phyloP scores from a whole-genome alignment of 2,888 invertebrate species.

The Nomada hirtipes region DNA sequence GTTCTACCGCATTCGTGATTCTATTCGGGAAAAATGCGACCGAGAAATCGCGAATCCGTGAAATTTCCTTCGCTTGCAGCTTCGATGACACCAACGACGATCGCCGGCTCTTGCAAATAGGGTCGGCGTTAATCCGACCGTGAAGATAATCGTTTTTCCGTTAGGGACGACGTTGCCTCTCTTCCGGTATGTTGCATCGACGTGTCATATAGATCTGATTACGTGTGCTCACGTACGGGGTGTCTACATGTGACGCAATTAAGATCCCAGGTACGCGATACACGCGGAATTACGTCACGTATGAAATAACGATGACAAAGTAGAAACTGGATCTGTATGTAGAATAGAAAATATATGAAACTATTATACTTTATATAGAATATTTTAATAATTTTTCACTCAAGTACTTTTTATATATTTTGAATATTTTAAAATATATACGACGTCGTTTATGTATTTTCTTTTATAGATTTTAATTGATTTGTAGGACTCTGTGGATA shows the following conservation, averaged over 20 bases:
- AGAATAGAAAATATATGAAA: no score
- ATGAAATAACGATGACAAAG: background rate
- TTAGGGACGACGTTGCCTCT: constrained; percentile 58
- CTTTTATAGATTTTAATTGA: no score
- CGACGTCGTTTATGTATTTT: no score
- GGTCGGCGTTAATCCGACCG: constrained; percentile 67
- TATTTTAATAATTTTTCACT: no score
- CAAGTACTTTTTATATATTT: no score
- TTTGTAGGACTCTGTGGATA: no score
- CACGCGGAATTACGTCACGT: background rate
- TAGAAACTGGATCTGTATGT: background rate
- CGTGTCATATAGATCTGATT: constrained; percentile 35
- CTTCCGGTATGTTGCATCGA: constrained; percentile 55
- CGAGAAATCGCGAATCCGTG: constrained; percentile 60
- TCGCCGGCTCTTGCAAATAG: constrained; percentile 63
- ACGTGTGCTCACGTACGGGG: constrained; percentile 8
- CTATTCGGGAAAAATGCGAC: constrained; percentile 27
- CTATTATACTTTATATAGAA: no score
- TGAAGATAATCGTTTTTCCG: constrained; percentile 74
- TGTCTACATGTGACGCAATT: background rate
- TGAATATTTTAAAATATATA: no score
- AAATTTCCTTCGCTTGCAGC: constrained; percentile 62
- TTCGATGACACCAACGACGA: constrained; percentile 53
- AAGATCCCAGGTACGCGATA: background rate
- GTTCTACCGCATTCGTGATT: background rate